Evolutionary conservation across 1,140 invertebrate species (phyloP).

Genomic region (Scaptomyza hsui): DNA sequence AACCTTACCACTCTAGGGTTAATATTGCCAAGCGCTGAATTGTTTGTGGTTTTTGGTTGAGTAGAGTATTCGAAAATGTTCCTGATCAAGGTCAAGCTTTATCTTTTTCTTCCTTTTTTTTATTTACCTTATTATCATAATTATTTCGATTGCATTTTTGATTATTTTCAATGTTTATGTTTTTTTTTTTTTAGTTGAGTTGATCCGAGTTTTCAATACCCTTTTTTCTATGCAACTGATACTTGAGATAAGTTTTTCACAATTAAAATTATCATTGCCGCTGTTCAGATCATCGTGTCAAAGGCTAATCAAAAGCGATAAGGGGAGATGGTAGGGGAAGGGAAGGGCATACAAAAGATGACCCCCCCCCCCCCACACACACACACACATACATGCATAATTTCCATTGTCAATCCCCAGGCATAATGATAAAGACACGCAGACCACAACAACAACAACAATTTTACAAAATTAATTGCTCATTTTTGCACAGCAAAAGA

Average conservation of each 20-base stretch:
- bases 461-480: conserved; percentile 45
- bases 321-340: not conserved
- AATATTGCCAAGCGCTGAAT: too few species aligned
- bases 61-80: too few species aligned
- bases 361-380: not conserved
- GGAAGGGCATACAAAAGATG: not conserved
- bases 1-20: too few species aligned
- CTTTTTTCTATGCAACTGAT: too few species aligned
- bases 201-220: too few species aligned
- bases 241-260: too few species aligned
- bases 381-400: not conserved
- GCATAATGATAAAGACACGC: conserved; percentile 22
- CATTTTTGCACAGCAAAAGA: conserved; percentile 36
- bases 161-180: not conserved
- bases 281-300: conserved; percentile 5
- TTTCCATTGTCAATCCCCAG: conserved; percentile 6
- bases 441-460: conserved; percentile 18
- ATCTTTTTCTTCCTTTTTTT: not conserved
- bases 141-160: conserved; percentile 51
- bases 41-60: too few species aligned
- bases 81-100: too few species aligned
- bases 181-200: too few species aligned
- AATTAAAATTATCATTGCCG: too few species aligned
- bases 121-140: conserved; percentile 40
- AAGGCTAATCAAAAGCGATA: conserved; percentile 15